Evolutionary conservation across 2,888 invertebrate genomes (phyloP).

Genomic region (Caenorhabditis sp.): DNA sequence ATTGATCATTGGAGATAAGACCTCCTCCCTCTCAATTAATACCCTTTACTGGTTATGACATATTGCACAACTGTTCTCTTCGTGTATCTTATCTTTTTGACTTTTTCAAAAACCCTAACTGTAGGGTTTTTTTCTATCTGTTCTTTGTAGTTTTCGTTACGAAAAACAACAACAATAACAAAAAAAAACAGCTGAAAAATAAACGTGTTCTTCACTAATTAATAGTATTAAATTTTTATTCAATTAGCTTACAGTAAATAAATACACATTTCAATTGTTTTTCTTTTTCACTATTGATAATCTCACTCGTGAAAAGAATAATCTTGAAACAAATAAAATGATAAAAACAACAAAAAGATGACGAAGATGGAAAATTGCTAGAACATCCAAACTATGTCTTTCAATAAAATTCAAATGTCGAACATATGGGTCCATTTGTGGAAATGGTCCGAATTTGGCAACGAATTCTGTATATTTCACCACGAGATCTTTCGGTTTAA

Average conservation of each 20-base stretch:
- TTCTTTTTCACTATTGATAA: background rate
- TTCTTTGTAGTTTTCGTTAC: background rate
- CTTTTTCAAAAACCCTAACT: too few relatives aligned
- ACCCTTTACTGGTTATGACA: too few relatives aligned
- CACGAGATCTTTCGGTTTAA: conserved; percentile 17
- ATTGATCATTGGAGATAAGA: background rate
- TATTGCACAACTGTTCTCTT: too few relatives aligned
- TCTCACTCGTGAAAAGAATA: background rate
- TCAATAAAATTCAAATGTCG: conserved; percentile 17
- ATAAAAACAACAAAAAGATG: background rate
- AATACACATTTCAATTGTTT: background rate
- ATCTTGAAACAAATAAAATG: conserved; percentile 1
- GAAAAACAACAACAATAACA: too few relatives aligned
- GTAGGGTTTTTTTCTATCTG: too few relatives aligned
- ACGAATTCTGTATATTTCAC: conserved; percentile 32
- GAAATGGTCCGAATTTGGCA: conserved; percentile 26
- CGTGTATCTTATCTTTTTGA: too few relatives aligned
- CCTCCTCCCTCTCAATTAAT: background rate
- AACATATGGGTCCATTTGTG: conserved; percentile 19
- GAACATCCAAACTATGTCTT: conserved; percentile 15
- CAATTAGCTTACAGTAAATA: too few relatives aligned
- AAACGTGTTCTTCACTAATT: too few relatives aligned
- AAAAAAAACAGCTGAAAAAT: too few relatives aligned
- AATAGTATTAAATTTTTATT: too few relatives aligned
- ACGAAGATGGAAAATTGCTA: background rate